Conservation (phyloP, 2,113 vertebrate species). For the Nematolebias whitei region DNA sequence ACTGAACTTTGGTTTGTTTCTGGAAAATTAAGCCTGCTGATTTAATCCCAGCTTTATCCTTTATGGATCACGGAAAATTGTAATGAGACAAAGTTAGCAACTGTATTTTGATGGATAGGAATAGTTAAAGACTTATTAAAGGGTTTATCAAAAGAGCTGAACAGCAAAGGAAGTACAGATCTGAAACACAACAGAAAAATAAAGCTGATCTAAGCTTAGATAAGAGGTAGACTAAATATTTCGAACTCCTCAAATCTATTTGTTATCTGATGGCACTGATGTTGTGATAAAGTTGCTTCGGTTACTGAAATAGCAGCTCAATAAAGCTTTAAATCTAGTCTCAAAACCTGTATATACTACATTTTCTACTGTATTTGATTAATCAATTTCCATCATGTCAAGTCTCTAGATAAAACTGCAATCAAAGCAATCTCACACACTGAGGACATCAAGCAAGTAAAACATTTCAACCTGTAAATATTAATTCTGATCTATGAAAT, state of each 20-base stretch:
- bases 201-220: too few relatives aligned
- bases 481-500: too few relatives aligned
- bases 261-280: background rate
- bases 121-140: background rate
- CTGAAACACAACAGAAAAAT: background rate
- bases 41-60: background rate
- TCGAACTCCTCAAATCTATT: too few relatives aligned
- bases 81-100: background rate
- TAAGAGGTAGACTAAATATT: too few relatives aligned
- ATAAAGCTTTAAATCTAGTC: background rate
- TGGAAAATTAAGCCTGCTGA: background rate
- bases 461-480: too few relatives aligned
- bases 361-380: too few relatives aligned
- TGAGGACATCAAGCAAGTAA: too few relatives aligned
- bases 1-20: conserved; percentile 2
- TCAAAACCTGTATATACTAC: too few relatives aligned
- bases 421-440: too few relatives aligned
- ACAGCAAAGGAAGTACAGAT: background rate
- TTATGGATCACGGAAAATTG: background rate
- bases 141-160: background rate
- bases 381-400: too few relatives aligned
- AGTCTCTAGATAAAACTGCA: too few relatives aligned
- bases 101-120: background rate
- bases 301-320: background rate
- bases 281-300: background rate